Base-by-base conservation (phyloP, 2,797 vertebrate genomes). In the Octomys mimax region DNA sequence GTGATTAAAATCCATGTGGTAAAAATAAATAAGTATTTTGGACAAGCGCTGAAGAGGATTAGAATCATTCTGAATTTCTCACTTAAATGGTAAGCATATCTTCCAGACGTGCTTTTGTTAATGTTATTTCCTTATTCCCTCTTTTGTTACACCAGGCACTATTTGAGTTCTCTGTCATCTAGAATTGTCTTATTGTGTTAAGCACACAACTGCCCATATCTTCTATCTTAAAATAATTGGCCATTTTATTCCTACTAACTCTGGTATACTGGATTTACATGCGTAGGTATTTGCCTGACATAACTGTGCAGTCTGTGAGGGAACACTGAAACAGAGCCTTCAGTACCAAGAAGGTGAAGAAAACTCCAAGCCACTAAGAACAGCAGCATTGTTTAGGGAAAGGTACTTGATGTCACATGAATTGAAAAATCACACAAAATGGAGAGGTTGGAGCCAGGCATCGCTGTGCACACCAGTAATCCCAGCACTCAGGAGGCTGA, bases 161-260 rank as follows among this genome's bases (percentile, higher is more conserved):
- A 54, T 89, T 95, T 93, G 33, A 59, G 54, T 80, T 83, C 52
- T 89, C 59, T 75, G 2, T 61, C 46, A 93, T 42, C 54, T 28
- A 79, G 28, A 96, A 85, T 26, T 90, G 77, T 79, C 42, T 82
- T 59, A 46, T 83, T 78, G 46, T 87, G 81, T 71, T 80, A 28
- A 22, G 2, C 33, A 92, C 14, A 33, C 0, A 75, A 42, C 77
- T 28, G 66, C 12, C 2, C 18, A 4, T 6, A 61, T 70, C 95
- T 96, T 66, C 85, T 90, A 68, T 84, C 36, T 87, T 90, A 75
- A 94, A 89, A 89, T 80, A 83, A 87, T 6, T 78, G 49, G 3
- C 14, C 75, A 77, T 59, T 28, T 83, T 46, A 68, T 83, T 66
- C 57, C 6, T 46, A 9, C 54, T 91, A 70, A 89, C 83, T 2